phyloP scores from a whole-genome alignment of 2,113 vertebrate genomes.

The Tyto alba region DNA sequence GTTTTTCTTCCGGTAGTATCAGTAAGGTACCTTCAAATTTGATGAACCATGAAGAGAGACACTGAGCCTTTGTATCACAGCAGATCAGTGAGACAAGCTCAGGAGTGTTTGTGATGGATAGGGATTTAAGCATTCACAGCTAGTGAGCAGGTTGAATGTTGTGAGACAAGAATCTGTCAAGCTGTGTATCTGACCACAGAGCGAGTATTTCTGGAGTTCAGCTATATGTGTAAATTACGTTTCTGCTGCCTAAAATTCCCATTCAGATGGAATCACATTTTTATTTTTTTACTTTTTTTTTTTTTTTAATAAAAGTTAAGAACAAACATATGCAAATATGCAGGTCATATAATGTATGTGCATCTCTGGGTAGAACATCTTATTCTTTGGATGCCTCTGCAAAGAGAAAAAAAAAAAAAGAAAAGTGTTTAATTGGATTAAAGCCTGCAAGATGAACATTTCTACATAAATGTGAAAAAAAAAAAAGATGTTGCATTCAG shows the following conservation, averaged over 20 bases:
- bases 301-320: not conserved
- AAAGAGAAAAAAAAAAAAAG: not conserved
- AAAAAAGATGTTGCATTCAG: not conserved
- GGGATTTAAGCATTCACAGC: not conserved
- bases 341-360: not conserved
- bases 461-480: not conserved
- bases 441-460: not conserved
- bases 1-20: not conserved
- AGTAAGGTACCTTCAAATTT: not conserved
- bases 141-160: not conserved
- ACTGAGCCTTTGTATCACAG: not conserved
- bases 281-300: not conserved
- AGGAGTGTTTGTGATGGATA: not conserved
- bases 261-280: not conserved
- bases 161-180: not conserved
- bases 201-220: not conserved
- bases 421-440: not conserved
- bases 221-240: not conserved
- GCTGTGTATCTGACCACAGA: not conserved
- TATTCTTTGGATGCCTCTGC: not conserved
- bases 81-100: not conserved
- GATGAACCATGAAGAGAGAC: not conserved
- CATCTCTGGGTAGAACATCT: not conserved
- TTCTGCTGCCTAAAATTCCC: not conserved
- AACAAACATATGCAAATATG: not conserved